phyloP scores from a whole-genome alignment of 2,797 vertebrate genomes.

The Cygnus olor region DNA sequence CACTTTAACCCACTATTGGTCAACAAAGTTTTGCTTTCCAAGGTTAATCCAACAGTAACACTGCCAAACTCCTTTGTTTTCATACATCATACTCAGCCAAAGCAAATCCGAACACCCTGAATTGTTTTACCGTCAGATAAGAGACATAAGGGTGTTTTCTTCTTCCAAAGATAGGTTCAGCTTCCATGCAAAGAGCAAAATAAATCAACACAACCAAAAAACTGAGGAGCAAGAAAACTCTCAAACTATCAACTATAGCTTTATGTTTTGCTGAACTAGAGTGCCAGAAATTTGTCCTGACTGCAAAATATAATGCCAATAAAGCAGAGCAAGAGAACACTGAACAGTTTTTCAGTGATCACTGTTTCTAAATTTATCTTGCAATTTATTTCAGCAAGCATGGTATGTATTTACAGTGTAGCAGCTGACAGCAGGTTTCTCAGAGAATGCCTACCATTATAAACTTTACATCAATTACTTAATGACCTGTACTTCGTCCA shows the following conservation, averaged over 20 bases:
- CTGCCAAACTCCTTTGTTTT: conserved; percentile 28
- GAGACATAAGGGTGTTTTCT: background rate
- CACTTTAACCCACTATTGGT: background rate
- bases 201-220: background rate
- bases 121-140: background rate
- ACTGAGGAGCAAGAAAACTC: background rate
- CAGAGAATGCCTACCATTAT: background rate
- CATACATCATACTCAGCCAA: background rate
- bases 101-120: conserved; percentile 32
- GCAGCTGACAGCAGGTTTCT: conserved; percentile 22
- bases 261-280: background rate
- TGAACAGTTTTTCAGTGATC: background rate
- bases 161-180: background rate
- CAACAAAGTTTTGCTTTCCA: conserved; percentile 27
- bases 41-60: conserved; percentile 42
- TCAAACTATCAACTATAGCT: background rate
- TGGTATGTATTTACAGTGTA: background rate
- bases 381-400: conserved; percentile 26
- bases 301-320: background rate
- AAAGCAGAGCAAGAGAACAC: background rate
- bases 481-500: background rate
- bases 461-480: background rate
- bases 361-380: conserved; percentile 42
- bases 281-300: background rate
- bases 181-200: background rate